Conservation (phyloP, 2,797 vertebrate species). For the Varecia variegata region DNA sequence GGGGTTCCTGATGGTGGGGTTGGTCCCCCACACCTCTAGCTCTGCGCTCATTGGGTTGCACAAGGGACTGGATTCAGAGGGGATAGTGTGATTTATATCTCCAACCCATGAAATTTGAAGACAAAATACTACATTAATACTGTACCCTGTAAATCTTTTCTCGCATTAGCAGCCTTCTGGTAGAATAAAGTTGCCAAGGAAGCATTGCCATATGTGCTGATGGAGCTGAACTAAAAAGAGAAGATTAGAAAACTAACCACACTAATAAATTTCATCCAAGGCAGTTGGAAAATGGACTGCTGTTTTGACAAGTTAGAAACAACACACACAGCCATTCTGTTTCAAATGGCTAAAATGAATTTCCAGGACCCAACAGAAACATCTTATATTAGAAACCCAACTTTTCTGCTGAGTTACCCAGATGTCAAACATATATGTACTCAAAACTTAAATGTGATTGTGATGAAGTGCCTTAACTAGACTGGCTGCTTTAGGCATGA, state of each 20-base stretch:
- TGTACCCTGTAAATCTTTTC: constrained; percentile 77
- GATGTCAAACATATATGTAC: constrained; percentile 45
- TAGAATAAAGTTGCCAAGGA: constrained; percentile 57
- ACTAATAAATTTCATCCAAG: constrained; percentile 70
- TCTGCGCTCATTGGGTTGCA: not conserved
- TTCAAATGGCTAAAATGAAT: constrained; percentile 56
- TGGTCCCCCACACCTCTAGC: not conserved
- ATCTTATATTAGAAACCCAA: constrained; percentile 46
- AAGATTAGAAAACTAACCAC: constrained; percentile 72
- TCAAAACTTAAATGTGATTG: not conserved
- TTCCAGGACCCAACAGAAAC: constrained; percentile 70
- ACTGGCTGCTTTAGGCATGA: not conserved
- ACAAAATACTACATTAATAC: constrained; percentile 69
- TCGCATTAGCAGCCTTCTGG: constrained; percentile 74
- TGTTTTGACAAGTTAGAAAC: constrained; percentile 73
- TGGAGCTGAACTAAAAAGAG: constrained; percentile 63
- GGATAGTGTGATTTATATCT: constrained; percentile 65
- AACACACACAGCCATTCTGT: constrained; percentile 58
- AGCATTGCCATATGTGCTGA: constrained; percentile 73
- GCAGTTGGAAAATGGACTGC: constrained; percentile 59
- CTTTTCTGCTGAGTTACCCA: constrained; percentile 64
- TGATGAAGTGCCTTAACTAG: not conserved
- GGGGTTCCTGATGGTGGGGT: not conserved
- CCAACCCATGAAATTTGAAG: constrained; percentile 66
- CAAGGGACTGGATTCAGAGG: not conserved